A percentile compares a stretch with the other conserved stretches of the same genome.
phyloP scores from a whole-genome alignment of 2,797 vertebrate species.

The Philypnodon macrostomus region DNA sequence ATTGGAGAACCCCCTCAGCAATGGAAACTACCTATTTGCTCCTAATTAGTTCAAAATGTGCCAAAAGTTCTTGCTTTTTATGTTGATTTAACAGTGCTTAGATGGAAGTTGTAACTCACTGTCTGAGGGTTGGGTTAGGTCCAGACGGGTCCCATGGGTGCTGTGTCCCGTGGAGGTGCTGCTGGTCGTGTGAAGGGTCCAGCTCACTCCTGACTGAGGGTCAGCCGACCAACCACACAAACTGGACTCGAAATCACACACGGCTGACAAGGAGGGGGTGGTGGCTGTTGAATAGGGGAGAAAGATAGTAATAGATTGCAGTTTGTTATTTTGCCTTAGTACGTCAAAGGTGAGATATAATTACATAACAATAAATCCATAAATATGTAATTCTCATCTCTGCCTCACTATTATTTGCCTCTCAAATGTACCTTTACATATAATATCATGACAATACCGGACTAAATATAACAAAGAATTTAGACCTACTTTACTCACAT shows the following conservation, averaged over 20 bases:
- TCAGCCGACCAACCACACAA: constrained; percentile 93
- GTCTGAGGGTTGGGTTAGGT: constrained; percentile 67
- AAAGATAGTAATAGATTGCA: neutral
- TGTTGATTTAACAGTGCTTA: too few relatives aligned
- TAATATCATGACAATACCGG: too few relatives aligned
- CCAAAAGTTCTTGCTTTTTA: constrained; percentile 6
- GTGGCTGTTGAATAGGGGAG: constrained; percentile 55
- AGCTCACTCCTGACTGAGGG: constrained; percentile 82
- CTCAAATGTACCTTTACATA: too few relatives aligned
- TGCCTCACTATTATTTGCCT: too few relatives aligned
- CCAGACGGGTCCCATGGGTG: constrained; percentile 63
- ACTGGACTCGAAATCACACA: constrained; percentile 89
- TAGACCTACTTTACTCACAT: too few relatives aligned
- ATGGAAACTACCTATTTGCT: constrained; percentile 29
- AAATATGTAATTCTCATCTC: too few relatives aligned
- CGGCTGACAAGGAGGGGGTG: constrained; percentile 79
- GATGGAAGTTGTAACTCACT: constrained; percentile 56
- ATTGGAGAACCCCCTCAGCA: constrained; percentile 39
- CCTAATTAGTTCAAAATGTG: constrained; percentile 50
- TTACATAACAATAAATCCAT: too few relatives aligned
- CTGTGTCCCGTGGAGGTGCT: constrained; percentile 57
- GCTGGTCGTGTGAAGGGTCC: constrained; percentile 79
- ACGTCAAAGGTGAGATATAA: too few relatives aligned
- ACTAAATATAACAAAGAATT: too few relatives aligned
- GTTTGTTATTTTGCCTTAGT: too few relatives aligned